phyloP scores from a whole-genome alignment of 2,888 invertebrate genomes.

The Brassicogethes aeneus region DNA sequence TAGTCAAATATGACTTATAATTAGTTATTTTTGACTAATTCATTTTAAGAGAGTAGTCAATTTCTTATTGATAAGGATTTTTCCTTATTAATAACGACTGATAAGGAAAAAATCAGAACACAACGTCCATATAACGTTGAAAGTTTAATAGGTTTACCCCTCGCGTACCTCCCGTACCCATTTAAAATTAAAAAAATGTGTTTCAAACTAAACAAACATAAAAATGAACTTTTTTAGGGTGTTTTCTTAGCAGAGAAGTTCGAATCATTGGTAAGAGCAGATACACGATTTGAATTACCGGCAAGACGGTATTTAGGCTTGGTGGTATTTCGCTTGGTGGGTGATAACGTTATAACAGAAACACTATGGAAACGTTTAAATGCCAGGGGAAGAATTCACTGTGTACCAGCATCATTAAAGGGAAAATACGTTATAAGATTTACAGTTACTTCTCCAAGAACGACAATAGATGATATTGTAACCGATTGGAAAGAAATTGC shows the following conservation, averaged over 20 bases:
- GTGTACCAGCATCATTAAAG: slow-evolving; percentile 90
- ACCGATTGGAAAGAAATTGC: slow-evolving; percentile 86
- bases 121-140: no score
- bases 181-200: no score
- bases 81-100: no score
- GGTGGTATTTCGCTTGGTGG: slow-evolving; percentile 83
- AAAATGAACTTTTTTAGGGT: slow-evolving; percentile 57
- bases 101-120: no score
- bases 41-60: no score
- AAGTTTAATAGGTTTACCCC: no score
- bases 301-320: slow-evolving; percentile 78
- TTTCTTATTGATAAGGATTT: no score
- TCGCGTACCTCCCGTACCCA: no score
- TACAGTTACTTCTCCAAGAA: slow-evolving; percentile 85
- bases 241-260: slow-evolving; percentile 85
- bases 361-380: slow-evolving; percentile 79
- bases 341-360: slow-evolving; percentile 84
- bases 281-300: slow-evolving; percentile 84
- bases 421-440: slow-evolving; percentile 85
- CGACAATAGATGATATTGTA: slow-evolving; percentile 65
- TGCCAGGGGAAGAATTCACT: slow-evolving; percentile 79
- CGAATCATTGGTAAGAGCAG: slow-evolving; percentile 74
- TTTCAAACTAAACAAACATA: no score
- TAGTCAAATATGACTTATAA: no score
- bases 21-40: no score